Base-by-base conservation (phyloP, 2,797 vertebrate genomes). In the Falco berigora region DNA sequence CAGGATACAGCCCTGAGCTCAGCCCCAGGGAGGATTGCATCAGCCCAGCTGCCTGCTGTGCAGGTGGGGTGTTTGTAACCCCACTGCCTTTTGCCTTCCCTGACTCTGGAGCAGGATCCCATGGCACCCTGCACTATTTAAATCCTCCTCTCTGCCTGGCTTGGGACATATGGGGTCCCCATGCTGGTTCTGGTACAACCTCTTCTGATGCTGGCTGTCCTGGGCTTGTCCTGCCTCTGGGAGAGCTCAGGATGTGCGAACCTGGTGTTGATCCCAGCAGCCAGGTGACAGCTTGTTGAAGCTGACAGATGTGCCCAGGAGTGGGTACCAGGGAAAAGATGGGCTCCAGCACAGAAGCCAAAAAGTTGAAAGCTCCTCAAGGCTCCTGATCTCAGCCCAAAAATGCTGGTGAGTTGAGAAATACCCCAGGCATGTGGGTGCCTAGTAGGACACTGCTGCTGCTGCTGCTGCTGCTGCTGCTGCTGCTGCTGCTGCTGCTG, bases 291-390 rank as follows among this genome's bases (percentile, higher is more conserved):
- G 23, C 38, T 64, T 76, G 17, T 16, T 73, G 56, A 53, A 62
- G 30, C 69, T 69, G 66, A 44, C 36, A 56, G 47, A 61, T 0
- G 1, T 34, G 16, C 23, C 52, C 36, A 52, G 67, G 36, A 74
- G 42, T 0, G 3, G 40, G 6, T 40, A 63, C 32, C 0, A 0
- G 28, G 28, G 24, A 72, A 79, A 75, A 63, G 22, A 72, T 2
- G 12, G 80, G 38, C 58, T 94, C 32, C 44, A 40, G 73, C 1
- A 1, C 32, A 44, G 18, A 18, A 82, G 10, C 28, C 12, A 14
- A 59, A 30, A 80, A 4, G 21, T 6, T 8, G 14, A 77, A 30
- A 67, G 15, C 16, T 90, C 44, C 27, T 86, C 27, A 40, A 88
- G 52, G 44, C 28, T 85, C 38, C 36, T 53, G 42, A 68, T 14